Evolutionary conservation across 2,888 invertebrate species (phyloP).

Genomic region (Dryomyza anilis): DNA sequence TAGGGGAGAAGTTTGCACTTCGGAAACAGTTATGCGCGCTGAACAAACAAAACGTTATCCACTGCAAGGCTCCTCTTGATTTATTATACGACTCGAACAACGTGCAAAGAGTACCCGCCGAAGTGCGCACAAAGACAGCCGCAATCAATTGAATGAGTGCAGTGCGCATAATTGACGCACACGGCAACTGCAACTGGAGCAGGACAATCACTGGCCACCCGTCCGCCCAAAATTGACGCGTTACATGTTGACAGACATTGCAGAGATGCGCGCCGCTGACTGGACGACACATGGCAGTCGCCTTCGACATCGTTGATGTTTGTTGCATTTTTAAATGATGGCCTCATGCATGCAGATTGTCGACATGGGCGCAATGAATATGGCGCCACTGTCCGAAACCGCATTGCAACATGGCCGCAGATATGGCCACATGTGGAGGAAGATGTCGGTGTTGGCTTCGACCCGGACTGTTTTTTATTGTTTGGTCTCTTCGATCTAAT

Average conservation of each 20-base stretch:
- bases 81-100: slow-evolving; percentile 13
- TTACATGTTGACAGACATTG: background rate
- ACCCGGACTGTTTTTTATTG: no score
- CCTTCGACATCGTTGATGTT: background rate
- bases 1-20: no score
- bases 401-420: no score
- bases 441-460: no score
- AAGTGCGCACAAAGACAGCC: background rate
- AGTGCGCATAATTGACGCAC: slow-evolving; percentile 8
- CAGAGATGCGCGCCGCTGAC: background rate
- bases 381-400: no score
- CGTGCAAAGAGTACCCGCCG: no score
- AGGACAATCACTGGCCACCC: no score
- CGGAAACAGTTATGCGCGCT: background rate
- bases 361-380: no score
- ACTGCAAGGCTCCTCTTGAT: slow-evolving; percentile 10
- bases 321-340: background rate
- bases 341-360: background rate
- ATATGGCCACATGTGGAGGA: no score
- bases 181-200: no score
- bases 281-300: background rate
- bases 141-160: slow-evolving; percentile 4
- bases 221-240: background rate
- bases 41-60: slow-evolving; percentile 9
- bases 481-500: no score